Conservation (phyloP, 2,113 vertebrate species). For the Tursiops truncatus region DNA sequence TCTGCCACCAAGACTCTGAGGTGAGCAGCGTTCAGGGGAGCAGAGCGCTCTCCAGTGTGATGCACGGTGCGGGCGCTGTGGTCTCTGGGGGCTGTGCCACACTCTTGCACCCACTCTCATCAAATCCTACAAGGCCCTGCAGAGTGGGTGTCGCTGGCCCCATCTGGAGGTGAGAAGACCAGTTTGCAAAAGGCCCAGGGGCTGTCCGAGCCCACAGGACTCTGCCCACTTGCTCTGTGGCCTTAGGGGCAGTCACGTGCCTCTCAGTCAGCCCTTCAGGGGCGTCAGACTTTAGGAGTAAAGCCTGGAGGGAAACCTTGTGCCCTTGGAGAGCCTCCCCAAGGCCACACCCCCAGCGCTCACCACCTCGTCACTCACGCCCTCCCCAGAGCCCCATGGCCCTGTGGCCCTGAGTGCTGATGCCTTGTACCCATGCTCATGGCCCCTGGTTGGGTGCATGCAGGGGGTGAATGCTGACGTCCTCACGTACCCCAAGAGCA, state of each 20-base stretch:
- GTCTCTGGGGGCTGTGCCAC: not conserved
- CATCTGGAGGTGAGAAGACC: not conserved
- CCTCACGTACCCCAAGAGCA: not conserved
- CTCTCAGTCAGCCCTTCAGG: not conserved
- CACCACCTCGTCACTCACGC: not conserved
- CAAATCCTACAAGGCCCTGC: not conserved
- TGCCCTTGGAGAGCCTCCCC: too few species aligned
- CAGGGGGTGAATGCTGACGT: not conserved
- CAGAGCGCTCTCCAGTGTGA: rapidly evolving
- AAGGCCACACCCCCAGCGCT: not conserved
- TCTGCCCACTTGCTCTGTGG: not conserved
- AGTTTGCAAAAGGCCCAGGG: not conserved
- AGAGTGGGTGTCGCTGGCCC: not conserved
- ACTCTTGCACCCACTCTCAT: not conserved
- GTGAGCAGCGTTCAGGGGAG: not conserved
- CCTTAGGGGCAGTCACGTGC: not conserved
- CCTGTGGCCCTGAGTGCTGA: not conserved
- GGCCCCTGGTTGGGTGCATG: too few species aligned
- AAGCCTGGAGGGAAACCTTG: not conserved
- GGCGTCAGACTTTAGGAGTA: not conserved
- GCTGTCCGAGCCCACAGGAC: not conserved
- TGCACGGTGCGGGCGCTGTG: rapidly evolving
- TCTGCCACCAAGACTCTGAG: not conserved
- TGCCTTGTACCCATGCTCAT: not conserved
- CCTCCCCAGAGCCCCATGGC: not conserved